Conservation (phyloP, 1,140 invertebrate species). For the Oncopeltus fasciatus region DNA sequence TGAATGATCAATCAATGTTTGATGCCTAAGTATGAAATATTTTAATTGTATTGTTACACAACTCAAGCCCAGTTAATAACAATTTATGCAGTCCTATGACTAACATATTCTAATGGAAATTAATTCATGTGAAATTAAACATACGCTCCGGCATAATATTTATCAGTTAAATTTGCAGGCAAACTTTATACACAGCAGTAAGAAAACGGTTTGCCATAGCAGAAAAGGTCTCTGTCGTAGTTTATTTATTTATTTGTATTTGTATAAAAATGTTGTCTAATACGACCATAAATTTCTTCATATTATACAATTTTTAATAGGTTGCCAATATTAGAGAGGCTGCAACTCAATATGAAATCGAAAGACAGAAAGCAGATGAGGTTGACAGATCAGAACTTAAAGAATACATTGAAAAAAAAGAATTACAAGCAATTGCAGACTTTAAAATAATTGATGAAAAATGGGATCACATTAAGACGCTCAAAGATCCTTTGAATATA, state of each 20-base stretch:
- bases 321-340: not conserved
- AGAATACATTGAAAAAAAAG: not conserved
- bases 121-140: too few species aligned
- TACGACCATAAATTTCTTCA: not conserved
- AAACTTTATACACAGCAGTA: too few species aligned
- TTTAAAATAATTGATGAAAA: not conserved
- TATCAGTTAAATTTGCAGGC: too few species aligned
- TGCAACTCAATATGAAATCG: not conserved
- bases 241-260: slow-evolving; percentile 6
- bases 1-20: too few species aligned
- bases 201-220: too few species aligned
- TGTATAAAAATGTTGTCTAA: not conserved
- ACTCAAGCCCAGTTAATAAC: too few species aligned
- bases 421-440: not conserved
- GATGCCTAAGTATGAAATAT: too few species aligned
- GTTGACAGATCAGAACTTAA: not conserved
- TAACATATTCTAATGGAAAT: too few species aligned
- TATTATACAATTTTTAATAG: not conserved
- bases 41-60: too few species aligned
- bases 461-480: not conserved
- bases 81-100: too few species aligned
- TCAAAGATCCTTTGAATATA: not conserved
- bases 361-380: not conserved
- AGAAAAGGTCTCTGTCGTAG: too few species aligned
- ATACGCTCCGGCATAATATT: too few species aligned